These are phyloP conservation scores for Nycticryphes semicollaris DNA, from an alignment of 2,113 vertebrate species.

Conservation along the genomic window DNA sequence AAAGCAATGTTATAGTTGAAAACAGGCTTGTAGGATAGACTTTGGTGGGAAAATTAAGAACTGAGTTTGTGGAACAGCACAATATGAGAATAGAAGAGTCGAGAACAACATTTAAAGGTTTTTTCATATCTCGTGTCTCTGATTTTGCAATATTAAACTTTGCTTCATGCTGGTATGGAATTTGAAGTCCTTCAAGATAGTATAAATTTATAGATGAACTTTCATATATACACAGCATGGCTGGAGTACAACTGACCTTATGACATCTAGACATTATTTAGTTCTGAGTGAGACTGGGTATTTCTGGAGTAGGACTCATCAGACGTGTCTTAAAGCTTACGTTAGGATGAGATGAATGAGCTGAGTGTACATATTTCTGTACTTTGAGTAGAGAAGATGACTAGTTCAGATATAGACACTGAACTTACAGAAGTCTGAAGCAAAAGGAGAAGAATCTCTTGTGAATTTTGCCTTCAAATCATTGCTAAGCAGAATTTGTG, in stretches of 20 bases:
- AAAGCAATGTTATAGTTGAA: not conserved
- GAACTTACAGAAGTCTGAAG: not conserved
- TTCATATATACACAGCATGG: not conserved
- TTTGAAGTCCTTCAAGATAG: not conserved
- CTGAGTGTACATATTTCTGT: not conserved
- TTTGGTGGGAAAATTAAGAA: not conserved
- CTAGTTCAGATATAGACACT: not conserved
- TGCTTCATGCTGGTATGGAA: not conserved
- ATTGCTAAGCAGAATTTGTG: not conserved
- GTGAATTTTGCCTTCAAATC: not conserved
- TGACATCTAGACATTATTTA: accelerated
- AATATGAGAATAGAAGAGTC: not conserved
- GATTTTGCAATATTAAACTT: not conserved
- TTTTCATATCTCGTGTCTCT: not conserved
- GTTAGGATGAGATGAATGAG: not conserved
- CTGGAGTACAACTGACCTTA: not conserved
- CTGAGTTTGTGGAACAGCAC: not conserved
- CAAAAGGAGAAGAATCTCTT: not conserved
- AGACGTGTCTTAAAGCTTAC: not conserved
- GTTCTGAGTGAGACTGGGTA: not conserved
- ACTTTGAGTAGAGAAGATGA: not conserved
- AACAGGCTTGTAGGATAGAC: not conserved
- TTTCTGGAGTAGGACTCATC: not conserved
- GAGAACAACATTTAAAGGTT: not conserved
- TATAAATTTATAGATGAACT: not conserved